Conservation (phyloP, 2,113 vertebrate species). For the Cebus imitator region DNA sequence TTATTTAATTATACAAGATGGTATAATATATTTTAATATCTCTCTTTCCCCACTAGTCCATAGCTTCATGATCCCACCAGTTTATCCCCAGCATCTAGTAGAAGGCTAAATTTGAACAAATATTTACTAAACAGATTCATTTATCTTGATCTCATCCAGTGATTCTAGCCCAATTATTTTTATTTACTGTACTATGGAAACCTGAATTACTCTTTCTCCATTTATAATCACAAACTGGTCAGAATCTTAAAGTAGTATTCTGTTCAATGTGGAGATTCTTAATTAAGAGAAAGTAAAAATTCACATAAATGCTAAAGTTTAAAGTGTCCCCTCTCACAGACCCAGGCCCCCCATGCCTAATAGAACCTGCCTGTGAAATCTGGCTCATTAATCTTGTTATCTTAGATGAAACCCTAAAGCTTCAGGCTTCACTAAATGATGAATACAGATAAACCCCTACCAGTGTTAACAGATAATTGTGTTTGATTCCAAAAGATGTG, state of each 20-base stretch:
- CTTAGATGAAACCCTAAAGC: not conserved
- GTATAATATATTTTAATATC: not conserved
- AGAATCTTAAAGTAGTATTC: slow-evolving; percentile 34
- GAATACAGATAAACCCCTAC: not conserved
- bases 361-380: not conserved
- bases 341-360: not conserved
- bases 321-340: not conserved
- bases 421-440: not conserved
- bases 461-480: not conserved
- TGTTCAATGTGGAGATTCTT: not conserved
- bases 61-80: not conserved
- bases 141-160: slow-evolving; percentile 16
- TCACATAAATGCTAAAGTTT: slow-evolving; percentile 1
- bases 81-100: not conserved
- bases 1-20: not conserved
- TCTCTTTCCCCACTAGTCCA: not conserved
- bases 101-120: not conserved
- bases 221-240: not conserved
- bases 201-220: not conserved
- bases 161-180: slow-evolving; percentile 13
- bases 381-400: not conserved
- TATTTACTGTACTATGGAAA: not conserved
- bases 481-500: not conserved
- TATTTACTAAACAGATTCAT: slow-evolving; percentile 24
- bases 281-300: slow-evolving; percentile 39